Base-by-base conservation (phyloP, 2,797 vertebrate genomes). In the Sebastes vulpes region DNA sequence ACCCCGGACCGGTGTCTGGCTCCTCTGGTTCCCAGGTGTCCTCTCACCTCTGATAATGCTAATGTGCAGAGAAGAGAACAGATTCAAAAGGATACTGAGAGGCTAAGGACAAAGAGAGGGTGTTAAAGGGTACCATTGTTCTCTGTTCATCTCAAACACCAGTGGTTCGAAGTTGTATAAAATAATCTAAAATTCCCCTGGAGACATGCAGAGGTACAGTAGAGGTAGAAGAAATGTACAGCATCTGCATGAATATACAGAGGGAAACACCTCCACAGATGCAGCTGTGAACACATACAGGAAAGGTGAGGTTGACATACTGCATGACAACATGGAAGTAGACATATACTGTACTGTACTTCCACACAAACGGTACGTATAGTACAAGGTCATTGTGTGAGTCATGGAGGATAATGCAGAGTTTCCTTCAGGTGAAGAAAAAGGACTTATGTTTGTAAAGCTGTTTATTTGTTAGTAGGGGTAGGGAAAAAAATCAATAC, bases 21-120 rank as follows among this genome's bases (percentile, higher is more conserved):
- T 90, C 90, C 88, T 90, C 78, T 46, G 83, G 59, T 71, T 84
- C 82, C 86, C 86, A 92, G 89, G 90, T 90, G 86, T 84, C 75
- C 79, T 82, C 82, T 81, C 88, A 88, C 92, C 89, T 90, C 78
- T 14, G 86, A 85, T 84, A 81, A 93, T 68, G 75, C 57, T 86
- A 75, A 93, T 90, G 87, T 93, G 86, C 52, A 20, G 85, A 78
- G 81, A 75, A 67, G 65, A 69, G 32, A 32, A 10, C 12, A 57
- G 46, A 77, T 75, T 50, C 46, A 72, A 83, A 83, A 80, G 28
- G 46, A 68, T 74, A 48, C 57, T 32, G 31, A 75, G 65, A 87
- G 75, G 73, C 20, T 66, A 10, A 56, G 70, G 75, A 74, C 66
- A 72, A 52, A 83, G 72, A 83, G 67, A 71, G 23, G 68, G 35